A percentile compares a stretch with the other conserved stretches of the same genome.
Conservation (phyloP, 2,113 vertebrate species). For the Ginglymostoma cirratum region DNA sequence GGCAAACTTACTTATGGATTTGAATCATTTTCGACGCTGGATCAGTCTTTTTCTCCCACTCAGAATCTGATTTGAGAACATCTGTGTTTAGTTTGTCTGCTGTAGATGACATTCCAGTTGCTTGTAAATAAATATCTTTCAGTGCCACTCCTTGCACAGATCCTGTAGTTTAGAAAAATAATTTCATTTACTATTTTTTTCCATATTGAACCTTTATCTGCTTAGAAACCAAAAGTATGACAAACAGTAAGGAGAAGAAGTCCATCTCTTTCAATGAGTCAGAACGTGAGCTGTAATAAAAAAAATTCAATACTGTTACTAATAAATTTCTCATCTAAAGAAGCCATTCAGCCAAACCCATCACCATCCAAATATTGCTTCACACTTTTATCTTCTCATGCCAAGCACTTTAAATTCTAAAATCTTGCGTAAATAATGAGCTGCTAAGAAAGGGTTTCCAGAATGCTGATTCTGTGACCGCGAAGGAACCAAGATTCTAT, state of each 20-base stretch:
- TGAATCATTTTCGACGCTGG: not conserved
- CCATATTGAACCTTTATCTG: not conserved
- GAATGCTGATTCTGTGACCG: too few species aligned
- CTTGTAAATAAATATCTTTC: slow-evolving; percentile 7
- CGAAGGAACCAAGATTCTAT: too few species aligned
- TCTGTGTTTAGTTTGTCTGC: not conserved
- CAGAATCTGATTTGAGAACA: not conserved
- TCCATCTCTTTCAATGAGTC: not conserved
- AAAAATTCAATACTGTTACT: not conserved
- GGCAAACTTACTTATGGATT: not conserved
- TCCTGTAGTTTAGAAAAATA: slow-evolving; percentile 5
- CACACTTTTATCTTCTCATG: not conserved
- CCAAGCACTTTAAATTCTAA: too few species aligned
- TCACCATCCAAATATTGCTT: not conserved
- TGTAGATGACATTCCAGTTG: not conserved
- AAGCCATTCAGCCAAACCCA: not conserved
- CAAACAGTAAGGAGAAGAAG: not conserved
- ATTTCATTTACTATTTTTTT: not conserved
- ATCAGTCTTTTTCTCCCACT: slow-evolving; percentile 26
- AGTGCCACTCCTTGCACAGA: slow-evolving; percentile 23
- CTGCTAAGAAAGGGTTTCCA: too few species aligned
- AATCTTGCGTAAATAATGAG: too few species aligned
- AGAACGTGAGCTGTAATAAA: not conserved
- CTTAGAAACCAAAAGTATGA: not conserved
- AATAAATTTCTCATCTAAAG: not conserved